Evolutionary conservation across 2,888 invertebrate genomes (phyloP).

Genomic region (Cantharis rustica): DNA sequence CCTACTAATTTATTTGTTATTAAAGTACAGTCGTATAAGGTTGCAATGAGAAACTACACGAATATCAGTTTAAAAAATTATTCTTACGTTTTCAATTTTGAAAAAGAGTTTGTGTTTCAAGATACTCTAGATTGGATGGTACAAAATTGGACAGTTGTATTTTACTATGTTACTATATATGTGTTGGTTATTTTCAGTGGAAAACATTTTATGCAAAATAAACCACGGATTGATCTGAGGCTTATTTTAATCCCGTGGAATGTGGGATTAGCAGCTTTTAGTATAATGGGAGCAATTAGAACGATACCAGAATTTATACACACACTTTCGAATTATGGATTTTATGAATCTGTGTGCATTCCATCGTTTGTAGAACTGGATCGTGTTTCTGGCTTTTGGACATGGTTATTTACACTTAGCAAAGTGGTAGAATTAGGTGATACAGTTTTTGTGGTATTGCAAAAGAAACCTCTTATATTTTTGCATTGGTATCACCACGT

Average conservation of each 20-base stretch:
- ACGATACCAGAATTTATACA: constrained; percentile 93
- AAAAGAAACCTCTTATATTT: constrained; percentile 93
- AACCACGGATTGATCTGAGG: constrained; percentile 88
- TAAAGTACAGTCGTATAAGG: not conserved
- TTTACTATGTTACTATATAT: constrained; percentile 85
- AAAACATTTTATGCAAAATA: constrained; percentile 90
- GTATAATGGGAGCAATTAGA: constrained; percentile 89
- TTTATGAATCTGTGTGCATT: constrained; percentile 95
- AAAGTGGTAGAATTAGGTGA: constrained; percentile 96
- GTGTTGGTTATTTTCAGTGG: constrained; percentile 94
- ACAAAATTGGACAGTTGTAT: constrained; percentile 92
- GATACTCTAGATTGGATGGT: constrained; percentile 93
- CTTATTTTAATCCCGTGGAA: constrained; percentile 92
- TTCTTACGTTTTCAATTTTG: constrained; percentile 93
- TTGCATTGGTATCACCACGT: constrained; percentile 98
- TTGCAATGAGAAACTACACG: constrained; percentile 55
- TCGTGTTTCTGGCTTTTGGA: constrained; percentile 96
- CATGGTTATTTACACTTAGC: constrained; percentile 94
- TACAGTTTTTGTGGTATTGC: constrained; percentile 90
- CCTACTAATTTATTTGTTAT: not conserved
- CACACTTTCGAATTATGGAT: constrained; percentile 85
- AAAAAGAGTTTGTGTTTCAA: constrained; percentile 90
- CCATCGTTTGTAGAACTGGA: constrained; percentile 92
- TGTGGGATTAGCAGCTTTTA: constrained; percentile 88
- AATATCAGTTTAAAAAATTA: constrained; percentile 82